These are phyloP conservation scores for Mionectes macconnelli DNA, from an alignment of 2,113 vertebrate genomes.

Conservation along the genomic window DNA sequence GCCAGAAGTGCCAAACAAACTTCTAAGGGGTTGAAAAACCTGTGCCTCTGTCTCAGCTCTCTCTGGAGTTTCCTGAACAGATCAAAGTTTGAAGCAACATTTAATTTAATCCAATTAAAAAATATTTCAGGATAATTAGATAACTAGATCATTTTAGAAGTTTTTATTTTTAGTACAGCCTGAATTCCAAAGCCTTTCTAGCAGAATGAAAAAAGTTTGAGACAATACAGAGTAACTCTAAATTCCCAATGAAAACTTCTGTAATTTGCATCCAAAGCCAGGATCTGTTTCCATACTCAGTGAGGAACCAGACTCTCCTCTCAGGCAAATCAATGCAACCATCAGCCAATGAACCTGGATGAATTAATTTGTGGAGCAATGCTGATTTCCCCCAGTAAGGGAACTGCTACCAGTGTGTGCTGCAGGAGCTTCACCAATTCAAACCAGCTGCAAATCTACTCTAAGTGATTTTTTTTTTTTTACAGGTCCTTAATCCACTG, in stretches of 20 bases:
- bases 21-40: background rate
- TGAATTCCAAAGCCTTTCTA: background rate
- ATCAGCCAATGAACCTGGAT: background rate
- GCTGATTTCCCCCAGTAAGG: background rate
- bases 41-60: background rate
- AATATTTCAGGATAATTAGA: background rate
- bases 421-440: background rate
- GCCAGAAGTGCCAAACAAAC: background rate
- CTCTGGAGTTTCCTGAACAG: background rate
- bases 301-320: background rate
- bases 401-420: background rate
- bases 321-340: fast-evolving
- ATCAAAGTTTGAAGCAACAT: background rate
- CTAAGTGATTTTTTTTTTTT: background rate
- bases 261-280: background rate
- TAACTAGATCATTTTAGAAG: background rate
- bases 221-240: background rate
- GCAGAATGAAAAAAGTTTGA: background rate
- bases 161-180: background rate
- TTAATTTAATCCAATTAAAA: background rate
- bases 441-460: background rate
- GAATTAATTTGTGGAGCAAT: background rate
- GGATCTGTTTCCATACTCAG: background rate
- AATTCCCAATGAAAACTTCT: background rate
- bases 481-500: background rate